These are phyloP conservation scores for Apodemus agrarius DNA, from an alignment of 2,797 vertebrate species.

Conservation along the genomic window DNA sequence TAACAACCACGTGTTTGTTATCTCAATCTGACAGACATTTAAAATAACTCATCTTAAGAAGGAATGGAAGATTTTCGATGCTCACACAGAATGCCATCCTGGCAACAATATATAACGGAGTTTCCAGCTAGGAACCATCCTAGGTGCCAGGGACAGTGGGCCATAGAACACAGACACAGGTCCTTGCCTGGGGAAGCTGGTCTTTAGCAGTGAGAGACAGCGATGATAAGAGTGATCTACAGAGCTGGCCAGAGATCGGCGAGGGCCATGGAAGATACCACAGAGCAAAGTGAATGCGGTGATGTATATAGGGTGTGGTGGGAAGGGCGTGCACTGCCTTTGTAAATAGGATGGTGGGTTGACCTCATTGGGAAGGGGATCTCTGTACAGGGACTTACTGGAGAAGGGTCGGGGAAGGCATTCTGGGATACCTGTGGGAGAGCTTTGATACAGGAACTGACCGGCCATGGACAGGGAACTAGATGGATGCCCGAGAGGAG, in stretches of 20 bases:
- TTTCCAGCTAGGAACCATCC: not conserved
- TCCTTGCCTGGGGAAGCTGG: not conserved
- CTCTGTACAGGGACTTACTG: not conserved
- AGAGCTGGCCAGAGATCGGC: not conserved
- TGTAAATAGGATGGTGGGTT: not conserved
- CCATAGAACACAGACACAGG: not conserved
- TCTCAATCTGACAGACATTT: not conserved
- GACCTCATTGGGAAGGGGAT: not conserved
- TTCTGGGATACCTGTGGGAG: not conserved
- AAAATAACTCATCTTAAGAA: not conserved
- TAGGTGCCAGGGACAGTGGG: not conserved
- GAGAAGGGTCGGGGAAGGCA: not conserved
- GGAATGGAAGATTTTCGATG: not conserved
- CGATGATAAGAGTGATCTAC: not conserved
- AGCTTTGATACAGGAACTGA: not conserved
- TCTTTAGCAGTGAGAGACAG: not conserved
- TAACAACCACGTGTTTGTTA: not conserved
- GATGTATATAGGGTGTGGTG: rapidly evolving
- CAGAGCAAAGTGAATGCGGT: not conserved
- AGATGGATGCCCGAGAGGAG: not conserved
- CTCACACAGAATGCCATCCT: not conserved
- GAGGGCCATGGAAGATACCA: not conserved
- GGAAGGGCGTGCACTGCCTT: not conserved
- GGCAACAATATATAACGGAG: not conserved
- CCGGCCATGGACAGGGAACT: not conserved